These are phyloP conservation scores for Bombyx mandarina DNA, from an alignment of 1,140 invertebrate genomes.

Conservation along the genomic window DNA sequence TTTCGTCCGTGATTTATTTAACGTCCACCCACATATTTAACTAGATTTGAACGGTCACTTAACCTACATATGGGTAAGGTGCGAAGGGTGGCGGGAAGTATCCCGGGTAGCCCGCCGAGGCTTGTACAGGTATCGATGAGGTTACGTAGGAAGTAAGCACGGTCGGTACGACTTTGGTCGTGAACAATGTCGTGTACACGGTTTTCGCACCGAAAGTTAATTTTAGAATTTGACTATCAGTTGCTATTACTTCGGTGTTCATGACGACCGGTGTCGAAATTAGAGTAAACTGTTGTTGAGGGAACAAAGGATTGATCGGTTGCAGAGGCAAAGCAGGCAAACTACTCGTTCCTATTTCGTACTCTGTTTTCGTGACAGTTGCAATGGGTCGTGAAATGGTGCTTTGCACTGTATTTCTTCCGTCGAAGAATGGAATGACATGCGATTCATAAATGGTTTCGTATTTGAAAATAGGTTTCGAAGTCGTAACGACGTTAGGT, in stretches of 20 bases:
- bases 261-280: slow-evolving; percentile 87
- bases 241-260: slow-evolving; percentile 84
- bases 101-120: slow-evolving; percentile 76
- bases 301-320: slow-evolving; percentile 69
- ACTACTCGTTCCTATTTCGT: slow-evolving; percentile 81
- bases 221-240: slow-evolving; percentile 86
- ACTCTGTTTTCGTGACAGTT: slow-evolving; percentile 83
- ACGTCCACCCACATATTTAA: slow-evolving; percentile 7
- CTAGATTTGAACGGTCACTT: slow-evolving; percentile 11
- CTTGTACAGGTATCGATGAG: slow-evolving; percentile 81
- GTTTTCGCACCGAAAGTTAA: slow-evolving; percentile 91
- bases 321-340: slow-evolving; percentile 72
- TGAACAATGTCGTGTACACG: slow-evolving; percentile 87
- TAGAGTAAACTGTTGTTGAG: slow-evolving; percentile 79
- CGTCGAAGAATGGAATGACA: slow-evolving; percentile 82
- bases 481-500: slow-evolving; percentile 81
- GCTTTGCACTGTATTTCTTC: slow-evolving; percentile 79
- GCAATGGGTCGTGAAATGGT: slow-evolving; percentile 83
- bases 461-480: slow-evolving; percentile 80
- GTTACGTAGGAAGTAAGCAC: slow-evolving; percentile 86
- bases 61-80: slow-evolving; percentile 80
- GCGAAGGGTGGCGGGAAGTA: slow-evolving; percentile 84
- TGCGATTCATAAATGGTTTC: slow-evolving; percentile 87
- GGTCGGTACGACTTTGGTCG: slow-evolving; percentile 87
- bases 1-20: slow-evolving; percentile 16